Base-by-base conservation (phyloP, 1,140 invertebrate species). In the Hestina assimilis region DNA sequence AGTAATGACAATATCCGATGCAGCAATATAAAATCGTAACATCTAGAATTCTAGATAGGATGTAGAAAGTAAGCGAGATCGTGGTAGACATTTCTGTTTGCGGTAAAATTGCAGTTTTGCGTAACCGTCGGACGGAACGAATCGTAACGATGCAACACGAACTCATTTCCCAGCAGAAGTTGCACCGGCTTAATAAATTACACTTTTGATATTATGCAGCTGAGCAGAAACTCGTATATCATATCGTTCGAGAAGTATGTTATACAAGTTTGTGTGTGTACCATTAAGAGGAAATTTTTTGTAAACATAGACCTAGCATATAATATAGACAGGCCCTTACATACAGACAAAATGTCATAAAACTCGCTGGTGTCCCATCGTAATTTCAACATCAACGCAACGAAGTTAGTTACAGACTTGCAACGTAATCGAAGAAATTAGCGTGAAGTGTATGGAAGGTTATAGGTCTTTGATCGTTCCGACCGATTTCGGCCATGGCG, bases 41-140 rank as follows among this genome's bases (percentile, higher is more conserved):
- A 63, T 55, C 33, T 63, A 59, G 47, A 59, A 53, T 59, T 55
- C 33, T 63, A 59, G 47, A 59, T 48, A 61, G 55, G 59, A 54
- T 45, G 50, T 59, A 63, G 56, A 68, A 60, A 59, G 66, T 68
- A 54, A 48, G 45, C 45, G 31, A 48, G 17, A 35, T 29, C 31
- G 4, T 19, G 11, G 5, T 11, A 33, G 45, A 12, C 45, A 31
- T 48, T 48, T 35, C 20, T 48, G 7, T 14, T 38, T 48, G 29
- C 45, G 31, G 54, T 56, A 63, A 59, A 54, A 53, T 59, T 59
- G 43, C 55, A 60, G 52, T 56, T 57, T 56, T 69, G 60, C 64
- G 64, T 73, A 70, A 73, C 63, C 29, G 56, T 59, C 47, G 58
- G 47, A 51, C 64, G 58, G 59, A 67, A 70, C 59, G 41, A 67